phyloP scores from a whole-genome alignment of 2,888 invertebrate species.

The Dendrolimus pini region DNA sequence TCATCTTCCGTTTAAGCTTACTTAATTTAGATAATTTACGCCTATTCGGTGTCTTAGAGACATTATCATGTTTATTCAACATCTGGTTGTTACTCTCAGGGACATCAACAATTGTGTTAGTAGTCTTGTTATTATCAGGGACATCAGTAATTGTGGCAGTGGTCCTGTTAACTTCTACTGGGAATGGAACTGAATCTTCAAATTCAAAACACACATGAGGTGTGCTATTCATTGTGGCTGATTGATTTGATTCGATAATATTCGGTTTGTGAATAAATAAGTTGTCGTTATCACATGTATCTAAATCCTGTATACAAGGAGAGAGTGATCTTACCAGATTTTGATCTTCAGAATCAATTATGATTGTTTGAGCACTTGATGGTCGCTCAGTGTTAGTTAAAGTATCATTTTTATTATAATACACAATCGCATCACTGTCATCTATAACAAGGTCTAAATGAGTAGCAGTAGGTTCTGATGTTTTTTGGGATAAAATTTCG shows the following conservation, averaged over 20 bases:
- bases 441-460: too few relatives aligned
- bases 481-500: too few relatives aligned
- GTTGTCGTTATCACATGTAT: not conserved
- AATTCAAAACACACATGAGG: not conserved
- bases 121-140: not conserved
- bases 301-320: not conserved
- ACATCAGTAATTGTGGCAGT: not conserved
- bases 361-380: not conserved
- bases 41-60: not conserved
- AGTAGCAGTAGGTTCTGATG: too few relatives aligned
- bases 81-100: not conserved
- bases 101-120: not conserved
- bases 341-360: not conserved
- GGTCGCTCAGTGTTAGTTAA: not conserved
- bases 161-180: not conserved
- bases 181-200: not conserved
- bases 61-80: not conserved
- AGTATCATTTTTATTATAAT: too few relatives aligned
- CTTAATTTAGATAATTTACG: slow-evolving; percentile 32
- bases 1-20: slow-evolving; percentile 36
- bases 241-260: not conserved
- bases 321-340: not conserved
- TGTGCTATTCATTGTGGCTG: not conserved
- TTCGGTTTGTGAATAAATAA: not conserved
- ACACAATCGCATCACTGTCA: too few relatives aligned